Conservation (phyloP, 2,797 vertebrate species). For the Phaenicophaeus curvirostris region DNA sequence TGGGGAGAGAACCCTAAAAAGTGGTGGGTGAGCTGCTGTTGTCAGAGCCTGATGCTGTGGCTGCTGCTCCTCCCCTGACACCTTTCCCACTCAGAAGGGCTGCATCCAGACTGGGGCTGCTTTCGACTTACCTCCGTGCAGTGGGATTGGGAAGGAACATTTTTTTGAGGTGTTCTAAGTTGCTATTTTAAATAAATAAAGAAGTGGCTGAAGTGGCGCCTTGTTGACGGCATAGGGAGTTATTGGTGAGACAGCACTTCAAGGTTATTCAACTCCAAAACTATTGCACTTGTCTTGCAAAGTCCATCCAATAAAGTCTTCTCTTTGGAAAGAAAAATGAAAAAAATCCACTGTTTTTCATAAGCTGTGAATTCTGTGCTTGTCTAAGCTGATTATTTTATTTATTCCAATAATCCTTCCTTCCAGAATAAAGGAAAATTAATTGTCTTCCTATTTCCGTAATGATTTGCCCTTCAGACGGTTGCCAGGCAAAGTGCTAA, state of each 20-base stretch:
- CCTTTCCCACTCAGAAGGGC: not conserved
- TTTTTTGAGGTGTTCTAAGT: not conserved
- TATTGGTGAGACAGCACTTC: not conserved
- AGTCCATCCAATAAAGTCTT: not conserved
- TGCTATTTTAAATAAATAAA: not conserved
- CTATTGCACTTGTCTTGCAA: not conserved
- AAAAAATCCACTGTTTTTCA: not conserved
- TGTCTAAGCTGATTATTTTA: constrained; percentile 74
- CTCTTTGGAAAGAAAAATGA: not conserved
- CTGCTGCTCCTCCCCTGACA: not conserved
- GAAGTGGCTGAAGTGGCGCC: not conserved
- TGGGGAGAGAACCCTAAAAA: not conserved
- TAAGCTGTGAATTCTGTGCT: constrained; percentile 23
- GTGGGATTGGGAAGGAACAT: not conserved
- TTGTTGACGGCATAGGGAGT: not conserved
- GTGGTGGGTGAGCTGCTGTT: not conserved
- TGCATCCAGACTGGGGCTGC: not conserved
- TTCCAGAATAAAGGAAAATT: constrained; percentile 54
- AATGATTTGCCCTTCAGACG: constrained; percentile 61
- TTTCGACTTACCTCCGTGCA: not conserved
- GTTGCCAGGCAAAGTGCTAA: constrained; percentile 52
- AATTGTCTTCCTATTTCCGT: constrained; percentile 49
- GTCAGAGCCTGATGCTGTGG: not conserved
- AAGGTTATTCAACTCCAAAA: constrained; percentile 39
- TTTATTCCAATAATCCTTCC: constrained; percentile 68